Percentiles rank a stretch among this genome's conserved stretches.
These are phyloP conservation scores for Meloidogyne exigua DNA, from an alignment of 1,140 invertebrate genomes.

Conservation along the genomic window DNA sequence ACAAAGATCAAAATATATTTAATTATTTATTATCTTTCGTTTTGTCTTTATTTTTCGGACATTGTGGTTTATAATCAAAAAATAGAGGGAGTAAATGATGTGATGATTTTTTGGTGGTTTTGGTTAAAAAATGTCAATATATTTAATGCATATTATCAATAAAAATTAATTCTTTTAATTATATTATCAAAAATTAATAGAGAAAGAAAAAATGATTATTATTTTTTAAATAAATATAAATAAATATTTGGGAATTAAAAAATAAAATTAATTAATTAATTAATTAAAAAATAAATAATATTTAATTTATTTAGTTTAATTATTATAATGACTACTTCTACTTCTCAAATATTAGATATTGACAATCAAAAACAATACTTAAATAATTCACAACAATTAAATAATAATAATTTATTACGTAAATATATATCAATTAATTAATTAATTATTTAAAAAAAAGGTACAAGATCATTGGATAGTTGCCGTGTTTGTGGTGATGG, in stretches of 20 bases:
- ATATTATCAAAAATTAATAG: neutral
- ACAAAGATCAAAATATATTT: neutral
- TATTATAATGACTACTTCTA: neutral
- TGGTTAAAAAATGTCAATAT: neutral
- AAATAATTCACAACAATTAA: neutral
- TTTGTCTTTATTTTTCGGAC: neutral
- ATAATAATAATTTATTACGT: neutral
- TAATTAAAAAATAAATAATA: no score
- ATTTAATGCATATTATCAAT: neutral
- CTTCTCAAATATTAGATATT: conserved; percentile 1
- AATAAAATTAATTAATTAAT: no score
- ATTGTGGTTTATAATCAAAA: conserved; percentile 2
- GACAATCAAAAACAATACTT: neutral
- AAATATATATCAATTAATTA: neutral
- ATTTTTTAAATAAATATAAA: neutral
- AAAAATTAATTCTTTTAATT: neutral
- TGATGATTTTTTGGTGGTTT: neutral
- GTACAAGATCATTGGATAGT: conserved; percentile 53
- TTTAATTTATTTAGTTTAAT: no score
- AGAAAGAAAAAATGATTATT: neutral
- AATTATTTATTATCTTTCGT: neutral
- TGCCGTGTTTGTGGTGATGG: conserved; percentile 61
- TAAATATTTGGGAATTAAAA: no score
- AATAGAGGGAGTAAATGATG: neutral
- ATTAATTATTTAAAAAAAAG: conserved; percentile 14